Conservation (phyloP, 2,888 invertebrate species). For the Parochlus steinenii region DNA sequence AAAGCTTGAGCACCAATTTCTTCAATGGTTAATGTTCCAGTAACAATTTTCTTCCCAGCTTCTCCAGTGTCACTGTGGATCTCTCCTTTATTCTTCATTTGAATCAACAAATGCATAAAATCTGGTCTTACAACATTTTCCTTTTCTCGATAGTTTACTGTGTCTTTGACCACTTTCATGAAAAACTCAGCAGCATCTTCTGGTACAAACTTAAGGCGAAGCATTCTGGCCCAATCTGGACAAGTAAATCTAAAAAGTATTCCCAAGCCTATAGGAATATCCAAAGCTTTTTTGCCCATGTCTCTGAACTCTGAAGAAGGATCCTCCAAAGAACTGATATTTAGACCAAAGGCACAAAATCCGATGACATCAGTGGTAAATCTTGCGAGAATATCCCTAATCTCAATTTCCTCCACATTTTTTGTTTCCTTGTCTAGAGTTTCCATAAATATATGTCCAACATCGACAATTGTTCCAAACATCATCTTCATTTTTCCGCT, state of each 20-base stretch:
- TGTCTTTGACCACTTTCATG: conserved; percentile 25
- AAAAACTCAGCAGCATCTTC: conserved; percentile 22
- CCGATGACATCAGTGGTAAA: conserved; percentile 9
- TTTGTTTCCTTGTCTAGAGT: neutral
- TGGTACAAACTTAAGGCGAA: neutral
- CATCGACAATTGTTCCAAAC: conserved; percentile 1
- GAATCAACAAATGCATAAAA: conserved; percentile 27
- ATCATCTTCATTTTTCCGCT: conserved; percentile 27
- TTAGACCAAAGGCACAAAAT: conserved; percentile 9
- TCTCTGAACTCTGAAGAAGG: conserved; percentile 36
- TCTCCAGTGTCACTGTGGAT: conserved; percentile 22
- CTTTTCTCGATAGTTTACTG: conserved; percentile 22
- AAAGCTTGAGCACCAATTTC: conserved; percentile 32
- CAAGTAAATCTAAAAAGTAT: conserved; percentile 1
- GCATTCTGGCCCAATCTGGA: conserved; percentile 19
- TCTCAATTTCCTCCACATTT: conserved; percentile 16
- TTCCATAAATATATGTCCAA: neutral
- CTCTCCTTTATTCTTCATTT: conserved; percentile 24
- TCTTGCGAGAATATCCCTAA: neutral
- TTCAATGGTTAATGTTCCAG: conserved; percentile 24
- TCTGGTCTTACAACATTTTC: conserved; percentile 24
- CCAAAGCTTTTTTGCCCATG: conserved; percentile 20
- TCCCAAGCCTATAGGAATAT: neutral
- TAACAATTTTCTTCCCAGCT: conserved; percentile 5
- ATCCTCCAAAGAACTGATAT: conserved; percentile 37